phyloP scores from a whole-genome alignment of 1,140 invertebrate genomes.

The Microvelia longipes region DNA sequence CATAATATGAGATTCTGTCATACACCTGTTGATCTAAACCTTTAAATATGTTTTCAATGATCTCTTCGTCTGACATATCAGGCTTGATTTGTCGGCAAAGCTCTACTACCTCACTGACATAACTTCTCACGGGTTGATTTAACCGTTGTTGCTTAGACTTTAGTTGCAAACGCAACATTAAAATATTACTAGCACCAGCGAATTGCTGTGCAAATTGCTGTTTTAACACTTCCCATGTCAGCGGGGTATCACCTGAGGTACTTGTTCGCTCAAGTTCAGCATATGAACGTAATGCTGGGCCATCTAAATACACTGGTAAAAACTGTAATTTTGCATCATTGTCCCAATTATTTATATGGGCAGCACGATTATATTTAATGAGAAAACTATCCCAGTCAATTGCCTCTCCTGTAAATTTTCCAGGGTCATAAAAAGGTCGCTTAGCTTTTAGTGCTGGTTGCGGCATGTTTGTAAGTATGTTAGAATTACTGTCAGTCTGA shows the following conservation, averaged over 20 bases:
- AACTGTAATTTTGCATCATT: background rate
- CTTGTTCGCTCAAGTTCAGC: background rate
- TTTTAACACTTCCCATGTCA: background rate
- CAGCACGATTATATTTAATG: background rate
- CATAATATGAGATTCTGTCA: background rate
- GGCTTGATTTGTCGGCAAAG: background rate
- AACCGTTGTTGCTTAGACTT: background rate
- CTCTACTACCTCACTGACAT: background rate
- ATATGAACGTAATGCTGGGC: background rate
- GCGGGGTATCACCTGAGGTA: background rate
- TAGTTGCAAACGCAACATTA: background rate
- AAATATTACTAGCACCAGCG: background rate
- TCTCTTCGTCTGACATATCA: background rate
- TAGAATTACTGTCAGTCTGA: too few species aligned
- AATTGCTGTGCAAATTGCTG: background rate
- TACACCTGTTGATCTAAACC: background rate
- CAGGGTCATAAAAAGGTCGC: too few species aligned
- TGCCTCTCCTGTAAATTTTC: too few species aligned
- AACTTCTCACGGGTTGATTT: background rate
- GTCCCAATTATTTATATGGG: background rate
- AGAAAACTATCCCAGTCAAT: background rate
- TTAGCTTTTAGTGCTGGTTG: too few species aligned
- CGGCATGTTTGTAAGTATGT: too few species aligned
- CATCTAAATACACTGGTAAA: background rate
- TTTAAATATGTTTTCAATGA: background rate